phyloP scores from a whole-genome alignment of 1,140 invertebrate genomes.

The Goniozus legneri region DNA sequence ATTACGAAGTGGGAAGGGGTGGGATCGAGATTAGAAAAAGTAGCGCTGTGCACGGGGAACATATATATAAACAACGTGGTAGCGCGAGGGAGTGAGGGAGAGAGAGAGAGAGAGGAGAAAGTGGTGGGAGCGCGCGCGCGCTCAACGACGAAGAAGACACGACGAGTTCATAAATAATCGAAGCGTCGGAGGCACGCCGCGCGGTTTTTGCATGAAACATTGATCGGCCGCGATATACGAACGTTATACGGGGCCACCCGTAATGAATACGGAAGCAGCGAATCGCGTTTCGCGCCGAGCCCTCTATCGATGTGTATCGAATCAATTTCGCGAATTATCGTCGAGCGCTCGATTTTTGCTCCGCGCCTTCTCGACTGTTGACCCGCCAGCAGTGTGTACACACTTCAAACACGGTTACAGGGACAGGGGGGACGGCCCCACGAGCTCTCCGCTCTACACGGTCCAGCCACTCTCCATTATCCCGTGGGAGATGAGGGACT shows the following conservation, averaged over 20 bases:
- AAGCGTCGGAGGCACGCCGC: conserved; percentile 45
- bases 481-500: conserved; percentile 14
- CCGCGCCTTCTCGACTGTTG: neutral
- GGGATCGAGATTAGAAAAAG: conserved; percentile 22
- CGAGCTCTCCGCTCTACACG: conserved; percentile 1
- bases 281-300: no score
- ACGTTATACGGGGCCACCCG: conserved; percentile 40
- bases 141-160: conserved; percentile 36
- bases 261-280: conserved; percentile 41
- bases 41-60: conserved; percentile 40
- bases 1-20: no score
- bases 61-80: conserved; percentile 23
- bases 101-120: neutral
- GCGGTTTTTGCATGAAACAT: conserved; percentile 54
- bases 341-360: neutral
- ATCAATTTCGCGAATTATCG: neutral
- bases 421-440: neutral
- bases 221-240: conserved; percentile 43
- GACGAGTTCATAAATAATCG: conserved; percentile 54
- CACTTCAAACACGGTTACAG: no score
- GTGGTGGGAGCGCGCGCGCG: no score
- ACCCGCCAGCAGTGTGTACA: no score
- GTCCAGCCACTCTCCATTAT: conserved; percentile 11
- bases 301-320: conserved; percentile 1
- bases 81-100: conserved; percentile 17